These are phyloP conservation scores for Pseudomyrmex sp. DNA, from an alignment of 1,140 invertebrate species.

Conservation along the genomic window DNA sequence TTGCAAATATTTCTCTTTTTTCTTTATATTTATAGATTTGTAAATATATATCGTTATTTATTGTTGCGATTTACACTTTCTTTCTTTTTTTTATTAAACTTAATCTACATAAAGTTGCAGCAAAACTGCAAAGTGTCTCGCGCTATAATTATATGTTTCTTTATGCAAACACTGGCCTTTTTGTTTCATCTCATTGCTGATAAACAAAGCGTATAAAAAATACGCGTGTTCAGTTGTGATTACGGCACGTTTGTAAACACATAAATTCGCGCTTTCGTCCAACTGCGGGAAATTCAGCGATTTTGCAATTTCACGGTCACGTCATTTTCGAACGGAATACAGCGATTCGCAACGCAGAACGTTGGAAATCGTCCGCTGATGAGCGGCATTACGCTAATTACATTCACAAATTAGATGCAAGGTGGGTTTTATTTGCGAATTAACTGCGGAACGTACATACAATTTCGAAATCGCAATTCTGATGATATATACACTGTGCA, in stretches of 20 bases:
- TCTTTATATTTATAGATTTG: not conserved
- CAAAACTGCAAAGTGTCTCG: not conserved
- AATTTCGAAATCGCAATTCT: not conserved
- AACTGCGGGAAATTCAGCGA: slow-evolving; percentile 8
- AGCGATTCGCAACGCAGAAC: not conserved
- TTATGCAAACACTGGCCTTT: slow-evolving; percentile 64
- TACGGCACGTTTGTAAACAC: slow-evolving; percentile 2
- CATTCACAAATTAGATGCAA: not conserved
- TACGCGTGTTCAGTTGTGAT: slow-evolving; percentile 35
- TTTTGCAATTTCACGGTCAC: slow-evolving; percentile 2
- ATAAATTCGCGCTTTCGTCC: slow-evolving; percentile 2
- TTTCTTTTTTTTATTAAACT: slow-evolving; percentile 9
- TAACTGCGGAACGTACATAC: not conserved
- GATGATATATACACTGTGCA: not conserved
- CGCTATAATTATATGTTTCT: not conserved
- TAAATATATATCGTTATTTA: not conserved
- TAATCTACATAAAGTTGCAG: not conserved
- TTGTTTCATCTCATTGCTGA: slow-evolving; percentile 66
- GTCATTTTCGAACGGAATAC: not conserved
- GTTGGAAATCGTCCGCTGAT: not conserved
- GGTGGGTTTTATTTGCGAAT: not conserved
- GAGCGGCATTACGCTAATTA: slow-evolving; percentile 16
- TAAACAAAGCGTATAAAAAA: slow-evolving; percentile 62
- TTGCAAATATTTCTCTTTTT: not conserved
- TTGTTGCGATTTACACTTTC: not conserved